Base-by-base conservation (phyloP, 2,113 vertebrate species). In the Podarcis cretensis region DNA sequence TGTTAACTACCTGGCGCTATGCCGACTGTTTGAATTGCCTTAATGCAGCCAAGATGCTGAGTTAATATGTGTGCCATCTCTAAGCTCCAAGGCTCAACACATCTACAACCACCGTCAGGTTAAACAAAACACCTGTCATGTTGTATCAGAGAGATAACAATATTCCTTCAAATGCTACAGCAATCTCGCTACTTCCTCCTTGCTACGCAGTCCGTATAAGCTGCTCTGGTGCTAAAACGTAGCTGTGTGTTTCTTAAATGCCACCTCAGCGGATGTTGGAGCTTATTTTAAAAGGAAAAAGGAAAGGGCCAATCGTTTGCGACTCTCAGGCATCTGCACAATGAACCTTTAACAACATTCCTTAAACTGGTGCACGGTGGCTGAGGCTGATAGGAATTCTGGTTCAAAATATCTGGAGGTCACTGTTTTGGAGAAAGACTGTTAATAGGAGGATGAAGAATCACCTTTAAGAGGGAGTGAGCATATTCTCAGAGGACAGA, bases 111-210 rank as follows among this genome's bases (percentile, higher is more conserved):
- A 57, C 65, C 16, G 21, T 43, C 23, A 40, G 35, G 37, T 75
- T 80, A 80, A 81, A 85, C 57, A 74, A 80, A 89, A 84, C n/a
- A 12, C 65, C 43, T 74, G 54, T 89, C 77, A 54, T 32, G 83
- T 80, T 75, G 48, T 66, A 63, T 74, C 81, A 83, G 35, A 88
- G 54, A 71, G 75, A 69, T 69, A 84, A 85, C n/a, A 81, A 35
- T 66, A 85, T 74, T 85, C 37, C 69, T 73, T 81, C 43, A 40
- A 77, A 81, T 27, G 59, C 68, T 65, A 48, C 48, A 43, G 54
- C 27, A 77, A 25, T 30, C 2, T n/a, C 43, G 48, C 48, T 54
- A 54, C 48, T 54, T 10, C 48, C 48, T 12, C 48, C 48, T 54
- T 81, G 35, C 54, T 63, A 81, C 54, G 74, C 37, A 73, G 66